Evolutionary conservation across 2,113 vertebrate genomes (phyloP).

Genomic region (Syngnathus scovelli): DNA sequence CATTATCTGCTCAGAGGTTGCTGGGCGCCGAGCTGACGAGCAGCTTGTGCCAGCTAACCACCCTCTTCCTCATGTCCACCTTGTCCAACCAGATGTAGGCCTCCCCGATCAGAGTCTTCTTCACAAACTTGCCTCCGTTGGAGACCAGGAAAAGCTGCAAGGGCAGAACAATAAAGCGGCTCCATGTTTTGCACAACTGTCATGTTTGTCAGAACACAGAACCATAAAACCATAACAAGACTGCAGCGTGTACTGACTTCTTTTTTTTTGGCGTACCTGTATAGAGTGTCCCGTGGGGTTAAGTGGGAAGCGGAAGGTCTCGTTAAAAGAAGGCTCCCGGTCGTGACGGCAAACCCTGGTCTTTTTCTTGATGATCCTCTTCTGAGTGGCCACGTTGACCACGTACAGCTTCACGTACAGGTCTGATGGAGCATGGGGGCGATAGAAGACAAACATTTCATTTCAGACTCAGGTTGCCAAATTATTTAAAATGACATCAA

Average conservation of each 20-base stretch:
- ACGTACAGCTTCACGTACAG: conserved; percentile 97
- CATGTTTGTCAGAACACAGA: too few species aligned
- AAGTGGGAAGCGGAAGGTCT: conserved; percentile 93
- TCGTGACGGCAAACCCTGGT: conserved; percentile 97
- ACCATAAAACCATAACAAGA: background rate
- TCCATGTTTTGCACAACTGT: too few species aligned
- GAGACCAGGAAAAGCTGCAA: conserved; percentile 91
- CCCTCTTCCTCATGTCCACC: conserved; percentile 97
- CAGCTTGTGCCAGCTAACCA: conserved; percentile 98
- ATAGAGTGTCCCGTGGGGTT: conserved; percentile 95
- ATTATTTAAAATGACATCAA: too few species aligned
- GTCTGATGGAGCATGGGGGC: conserved; percentile 65
- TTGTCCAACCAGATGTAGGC: conserved; percentile 99
- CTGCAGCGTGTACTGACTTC: background rate
- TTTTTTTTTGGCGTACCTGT: conserved; percentile 74
- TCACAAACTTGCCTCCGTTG: conserved; percentile 98
- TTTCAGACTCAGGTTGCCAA: background rate
- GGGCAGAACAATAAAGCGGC: background rate
- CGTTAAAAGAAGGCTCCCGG: conserved; percentile 96
- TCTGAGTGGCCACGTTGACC: conserved; percentile 93
- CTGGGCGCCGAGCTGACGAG: conserved; percentile 85
- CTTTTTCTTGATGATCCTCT: conserved; percentile 98
- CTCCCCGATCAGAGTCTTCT: conserved; percentile 97
- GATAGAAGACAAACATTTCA: background rate
- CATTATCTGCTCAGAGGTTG: conserved; percentile 63